phyloP scores from a whole-genome alignment of 2,797 vertebrate species.

The Tangara arthus region DNA sequence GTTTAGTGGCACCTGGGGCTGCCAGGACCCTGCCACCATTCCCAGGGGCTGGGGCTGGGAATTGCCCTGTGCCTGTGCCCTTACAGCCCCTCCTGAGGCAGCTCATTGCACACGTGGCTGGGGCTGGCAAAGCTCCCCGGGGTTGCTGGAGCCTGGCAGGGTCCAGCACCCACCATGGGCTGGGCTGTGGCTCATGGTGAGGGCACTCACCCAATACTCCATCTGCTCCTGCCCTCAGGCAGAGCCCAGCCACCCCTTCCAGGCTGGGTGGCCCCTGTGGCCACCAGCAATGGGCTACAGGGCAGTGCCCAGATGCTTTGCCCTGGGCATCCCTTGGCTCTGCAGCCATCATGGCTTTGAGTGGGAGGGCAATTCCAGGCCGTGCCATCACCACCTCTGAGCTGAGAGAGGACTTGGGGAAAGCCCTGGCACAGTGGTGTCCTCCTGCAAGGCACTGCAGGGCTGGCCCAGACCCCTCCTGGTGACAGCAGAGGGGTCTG shows the following conservation, averaged over 20 bases:
- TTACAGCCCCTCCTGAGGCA: accelerated
- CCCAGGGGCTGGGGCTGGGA: background rate
- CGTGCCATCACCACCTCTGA: background rate
- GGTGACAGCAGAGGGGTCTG: background rate
- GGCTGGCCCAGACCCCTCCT: background rate
- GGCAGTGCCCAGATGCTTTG: background rate
- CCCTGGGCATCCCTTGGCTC: background rate
- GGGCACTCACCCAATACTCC: accelerated
- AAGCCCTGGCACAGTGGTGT: background rate
- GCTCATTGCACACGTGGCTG: accelerated
- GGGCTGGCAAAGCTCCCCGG: background rate
- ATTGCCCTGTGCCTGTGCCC: accelerated
- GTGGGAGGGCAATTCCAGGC: background rate
- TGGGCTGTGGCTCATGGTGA: accelerated
- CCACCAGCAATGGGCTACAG: accelerated
- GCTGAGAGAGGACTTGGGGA: background rate
- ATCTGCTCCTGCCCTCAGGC: background rate
- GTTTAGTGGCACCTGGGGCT: background rate
- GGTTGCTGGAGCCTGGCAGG: accelerated
- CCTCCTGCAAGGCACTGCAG: background rate
- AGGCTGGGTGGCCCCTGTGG: background rate
- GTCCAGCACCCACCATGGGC: accelerated
- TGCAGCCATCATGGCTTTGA: background rate
- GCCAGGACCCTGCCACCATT: background rate
- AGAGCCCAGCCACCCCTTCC: background rate